Evolutionary conservation across 2,113 vertebrate species (phyloP), one percentile per base, ranked within the genome.

Genomic region (Thunnus maccoyii): DNA sequence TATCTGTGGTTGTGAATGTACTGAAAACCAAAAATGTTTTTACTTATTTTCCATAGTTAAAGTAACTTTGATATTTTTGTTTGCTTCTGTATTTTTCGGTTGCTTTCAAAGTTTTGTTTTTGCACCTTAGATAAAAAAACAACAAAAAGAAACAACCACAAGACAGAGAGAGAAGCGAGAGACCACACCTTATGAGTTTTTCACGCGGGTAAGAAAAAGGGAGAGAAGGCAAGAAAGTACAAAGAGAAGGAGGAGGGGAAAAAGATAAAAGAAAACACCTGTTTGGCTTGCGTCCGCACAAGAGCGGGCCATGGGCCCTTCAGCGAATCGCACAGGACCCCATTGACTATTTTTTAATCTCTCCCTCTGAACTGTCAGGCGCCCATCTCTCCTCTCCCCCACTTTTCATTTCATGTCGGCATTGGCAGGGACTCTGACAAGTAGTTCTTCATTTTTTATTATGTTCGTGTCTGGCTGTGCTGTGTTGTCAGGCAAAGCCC

Each of bases 361-460:
- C 91, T 92, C 91, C 88, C 89, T 92, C 90, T 94, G 93, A 96
- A 93, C 93, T 94, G 88, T 92, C 91, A 93, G 82, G 55, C 83
- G 78, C 90, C 89, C 79, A 80, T 89, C 89, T 86, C 86, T 88
- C 80, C 93, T 94, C 96, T 95, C 95, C 81, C 88, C 84, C 80
- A 81, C 88, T 95, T 94, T 95, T 93, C 92, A 94, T 96, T 97
- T 96, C 95, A 95, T 95, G 93, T 95, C 93, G 72, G 90, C 94
- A 95, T 96, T 98, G 96, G 96, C 97, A 97, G 96, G 90, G 95
- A 95, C 95, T 96, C 96, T 97, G 97, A 97, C 97, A 98, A 97
- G 96, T 95, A 96, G 94, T 97, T 96, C 96, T 97, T 97, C 96
- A 97, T 98, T 97, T 97, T 98, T 98, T 98, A 97, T 97, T 97